Evolutionary conservation across 1,140 invertebrate genomes (phyloP), one percentile per base, ranked within the genome.

Genomic region (Ladona fulva): DNA sequence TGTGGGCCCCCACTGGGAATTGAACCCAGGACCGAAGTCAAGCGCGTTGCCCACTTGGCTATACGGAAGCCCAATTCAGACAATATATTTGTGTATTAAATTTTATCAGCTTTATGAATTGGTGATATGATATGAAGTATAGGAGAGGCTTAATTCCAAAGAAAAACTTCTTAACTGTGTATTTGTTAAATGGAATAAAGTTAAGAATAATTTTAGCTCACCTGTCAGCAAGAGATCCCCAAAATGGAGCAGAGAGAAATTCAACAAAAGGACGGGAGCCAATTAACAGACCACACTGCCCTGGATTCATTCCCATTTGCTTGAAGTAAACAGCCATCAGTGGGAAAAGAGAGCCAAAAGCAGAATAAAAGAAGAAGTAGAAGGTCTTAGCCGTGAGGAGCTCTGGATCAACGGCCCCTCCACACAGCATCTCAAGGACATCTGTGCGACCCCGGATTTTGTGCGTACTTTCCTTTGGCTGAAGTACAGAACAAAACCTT

Each of bases 291-390:
- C 97, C 97, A 82, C 95, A 96, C 84, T 99, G 97, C 7, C 92
- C 92, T 0, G 97, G 93, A 85, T 97, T 98, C 95, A 99, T 97
- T 10, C 96, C 97, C 91, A 99, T 93, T 86, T 98, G 96, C 85
- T 95, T 99, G 88, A 99, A 99, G 86, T 99, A 99, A 24, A 99
- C 95, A 24, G 96, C 97, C 92, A 99, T 95, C 29, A 99, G 86
- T 0, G 98, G 98, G 83, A 99, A 99, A 0, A 99, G 88, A 0
- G 96, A 98, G 8, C 98, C 98, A 82, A 99, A 99, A 0, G 98
- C 97, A 1, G 97, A 97, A 84, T 99, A 99, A 86, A 99, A 99
- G 89, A 99, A 99, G 85, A 99, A 99, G 85, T 99, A 99, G 85
- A 99, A 99, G 0, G 94, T 93, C 85, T 98, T 98, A 76, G 97